phyloP scores from a whole-genome alignment of 2,797 vertebrate genomes.

The Orientallactaga sibirica region DNA sequence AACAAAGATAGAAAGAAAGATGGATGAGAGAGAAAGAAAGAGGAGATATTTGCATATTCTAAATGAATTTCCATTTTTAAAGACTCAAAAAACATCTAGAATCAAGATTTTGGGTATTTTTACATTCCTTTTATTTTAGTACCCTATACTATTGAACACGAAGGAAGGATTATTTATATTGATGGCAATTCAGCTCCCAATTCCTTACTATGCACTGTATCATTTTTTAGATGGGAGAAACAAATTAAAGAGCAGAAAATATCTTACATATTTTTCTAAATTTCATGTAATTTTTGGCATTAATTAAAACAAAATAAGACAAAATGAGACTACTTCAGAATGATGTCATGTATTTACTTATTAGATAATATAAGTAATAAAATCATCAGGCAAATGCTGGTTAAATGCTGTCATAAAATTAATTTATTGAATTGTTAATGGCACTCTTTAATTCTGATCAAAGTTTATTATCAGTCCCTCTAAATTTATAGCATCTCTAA shows the following conservation, averaged over 20 bases:
- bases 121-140: constrained; percentile 17
- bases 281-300: constrained; percentile 30
- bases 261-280: constrained; percentile 24
- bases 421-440: constrained; percentile 21
- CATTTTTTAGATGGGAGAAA: background rate
- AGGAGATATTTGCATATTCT: background rate
- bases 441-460: constrained; percentile 16
- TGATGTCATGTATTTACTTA: constrained; percentile 29
- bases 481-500: background rate
- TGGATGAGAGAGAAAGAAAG: background rate
- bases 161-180: background rate
- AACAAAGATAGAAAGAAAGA: background rate
- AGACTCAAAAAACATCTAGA: constrained; percentile 34
- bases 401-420: background rate
- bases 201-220: background rate
- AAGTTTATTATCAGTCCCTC: background rate
- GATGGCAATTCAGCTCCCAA: background rate
- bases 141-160: background rate
- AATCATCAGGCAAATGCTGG: background rate
- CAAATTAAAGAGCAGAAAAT: constrained; percentile 36
- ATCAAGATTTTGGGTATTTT: background rate
- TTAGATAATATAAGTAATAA: background rate
- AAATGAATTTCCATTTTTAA: constrained; percentile 48
- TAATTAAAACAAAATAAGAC: constrained; percentile 33
- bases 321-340: background rate